Conservation (phyloP, 2,113 vertebrate genomes). For the Halichoerus grypus region DNA sequence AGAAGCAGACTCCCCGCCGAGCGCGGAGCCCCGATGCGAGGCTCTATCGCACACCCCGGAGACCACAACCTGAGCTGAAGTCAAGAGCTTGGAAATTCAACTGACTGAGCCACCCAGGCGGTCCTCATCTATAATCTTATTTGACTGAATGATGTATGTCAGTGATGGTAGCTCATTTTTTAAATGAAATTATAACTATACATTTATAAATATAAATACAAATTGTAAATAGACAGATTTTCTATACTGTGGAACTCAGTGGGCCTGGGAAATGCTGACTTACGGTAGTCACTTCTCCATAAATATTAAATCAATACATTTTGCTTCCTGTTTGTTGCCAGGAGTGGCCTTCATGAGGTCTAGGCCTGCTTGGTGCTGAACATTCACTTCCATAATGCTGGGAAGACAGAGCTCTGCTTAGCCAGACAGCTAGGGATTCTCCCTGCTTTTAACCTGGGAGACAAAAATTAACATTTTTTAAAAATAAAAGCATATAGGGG, state of each 20-base stretch:
- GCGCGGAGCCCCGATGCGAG: rapidly evolving
- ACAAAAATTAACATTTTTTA: not conserved
- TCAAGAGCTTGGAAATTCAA: not conserved
- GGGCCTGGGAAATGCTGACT: not conserved
- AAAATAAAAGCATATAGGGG: not conserved
- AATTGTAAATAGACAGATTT: conserved; percentile 11
- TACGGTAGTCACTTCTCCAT: not conserved
- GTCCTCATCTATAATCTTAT: not conserved
- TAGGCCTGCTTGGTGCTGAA: not conserved
- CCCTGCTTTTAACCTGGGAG: not conserved
- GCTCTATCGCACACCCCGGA: not conserved
- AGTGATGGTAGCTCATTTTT: not conserved
- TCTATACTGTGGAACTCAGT: not conserved
- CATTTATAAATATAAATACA: not conserved
- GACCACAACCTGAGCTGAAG: not conserved
- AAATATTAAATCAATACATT: not conserved
- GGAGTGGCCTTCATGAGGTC: not conserved
- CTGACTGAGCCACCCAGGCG: not conserved
- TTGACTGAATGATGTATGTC: not conserved
- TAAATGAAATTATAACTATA: conserved; percentile 15
- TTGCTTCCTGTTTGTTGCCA: not conserved
- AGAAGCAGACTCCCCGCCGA: not conserved
- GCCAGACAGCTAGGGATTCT: not conserved
- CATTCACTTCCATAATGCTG: rapidly evolving
- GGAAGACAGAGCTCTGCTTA: not conserved